Conservation (phyloP, 1,140 invertebrate species). For the Frieseomelitta varia region DNA sequence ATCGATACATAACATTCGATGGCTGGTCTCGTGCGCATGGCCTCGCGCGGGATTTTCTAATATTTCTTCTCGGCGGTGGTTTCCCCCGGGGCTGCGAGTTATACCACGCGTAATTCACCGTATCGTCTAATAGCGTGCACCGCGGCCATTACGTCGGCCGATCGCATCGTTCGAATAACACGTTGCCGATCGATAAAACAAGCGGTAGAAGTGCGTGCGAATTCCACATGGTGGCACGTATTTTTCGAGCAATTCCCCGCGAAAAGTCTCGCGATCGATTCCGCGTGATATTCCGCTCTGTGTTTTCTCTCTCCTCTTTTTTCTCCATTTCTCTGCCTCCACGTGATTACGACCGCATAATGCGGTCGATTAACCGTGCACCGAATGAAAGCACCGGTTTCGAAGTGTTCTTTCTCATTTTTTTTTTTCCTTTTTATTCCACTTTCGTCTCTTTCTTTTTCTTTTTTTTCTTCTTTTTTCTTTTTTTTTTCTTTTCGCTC, state of each 20-base stretch:
- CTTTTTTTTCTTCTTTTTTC: background rate
- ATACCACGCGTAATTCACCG: slow-evolving; percentile 39
- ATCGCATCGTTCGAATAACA: slow-evolving; percentile 21
- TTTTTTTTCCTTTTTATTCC: background rate
- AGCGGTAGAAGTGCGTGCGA: background rate
- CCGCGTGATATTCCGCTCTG: too few species aligned
- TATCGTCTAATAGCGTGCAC: slow-evolving; percentile 46
- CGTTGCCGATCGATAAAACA: slow-evolving; percentile 40
- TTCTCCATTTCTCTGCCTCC: background rate
- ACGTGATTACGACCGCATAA: background rate
- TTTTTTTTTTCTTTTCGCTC: too few species aligned
- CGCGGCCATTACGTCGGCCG: slow-evolving; percentile 11
- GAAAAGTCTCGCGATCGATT: background rate
- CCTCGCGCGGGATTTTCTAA: slow-evolving; percentile 25
- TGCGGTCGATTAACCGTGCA: background rate
- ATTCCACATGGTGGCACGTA: slow-evolving; percentile 22
- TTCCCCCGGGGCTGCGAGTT: slow-evolving; percentile 19
- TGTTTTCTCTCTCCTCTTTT: background rate
- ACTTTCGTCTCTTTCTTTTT: background rate
- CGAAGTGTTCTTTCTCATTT: background rate
- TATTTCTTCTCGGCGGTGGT: slow-evolving; percentile 16
- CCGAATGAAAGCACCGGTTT: background rate
- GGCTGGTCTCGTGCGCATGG: background rate
- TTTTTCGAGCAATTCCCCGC: slow-evolving; percentile 11
- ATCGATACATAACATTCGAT: slow-evolving; percentile 45